phyloP scores from a whole-genome alignment of 2,888 invertebrate species.

The Hoplodrina blanda region DNA sequence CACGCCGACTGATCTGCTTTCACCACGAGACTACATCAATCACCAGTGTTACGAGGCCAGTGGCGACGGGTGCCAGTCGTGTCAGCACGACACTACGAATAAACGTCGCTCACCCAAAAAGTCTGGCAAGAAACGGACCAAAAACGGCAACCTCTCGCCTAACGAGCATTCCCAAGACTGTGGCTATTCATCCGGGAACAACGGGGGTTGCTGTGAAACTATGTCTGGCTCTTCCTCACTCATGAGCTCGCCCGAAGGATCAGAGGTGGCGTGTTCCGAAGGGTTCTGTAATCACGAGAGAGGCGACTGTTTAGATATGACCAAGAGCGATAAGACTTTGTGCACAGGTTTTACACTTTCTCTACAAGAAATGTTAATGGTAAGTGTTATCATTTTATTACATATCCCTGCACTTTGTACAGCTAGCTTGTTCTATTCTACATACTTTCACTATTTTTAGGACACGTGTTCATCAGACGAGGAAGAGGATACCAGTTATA shows the following conservation, averaged over 20 bases:
- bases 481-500: conserved; percentile 94
- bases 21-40: conserved; percentile 78
- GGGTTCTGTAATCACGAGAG: conserved; percentile 95
- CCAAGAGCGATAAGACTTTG: conserved; percentile 82
- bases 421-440: conserved; percentile 7
- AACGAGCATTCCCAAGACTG: conserved; percentile 95
- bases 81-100: conserved; percentile 85
- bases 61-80: conserved; percentile 82
- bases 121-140: conserved; percentile 79
- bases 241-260: conserved; percentile 96
- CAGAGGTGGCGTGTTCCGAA: conserved; percentile 97
- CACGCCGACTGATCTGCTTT: conserved; percentile 83
- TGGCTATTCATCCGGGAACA: conserved; percentile 96
- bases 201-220: conserved; percentile 93
- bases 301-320: conserved; percentile 85
- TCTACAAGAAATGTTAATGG: conserved; percentile 95
- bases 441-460: conserved; percentile 78
- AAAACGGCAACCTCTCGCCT: conserved; percentile 91
- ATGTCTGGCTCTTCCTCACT: conserved; percentile 94
- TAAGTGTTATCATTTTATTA: conserved; percentile 76
- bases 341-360: conserved; percentile 91
- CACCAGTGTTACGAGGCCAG: conserved; percentile 77
- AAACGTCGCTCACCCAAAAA: conserved; percentile 84
- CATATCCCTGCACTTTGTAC: background rate
- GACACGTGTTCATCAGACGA: conserved; percentile 95